These are phyloP conservation scores for Nycticorax nycticorax DNA, from an alignment of 2,113 vertebrate species.

Conservation along the genomic window DNA sequence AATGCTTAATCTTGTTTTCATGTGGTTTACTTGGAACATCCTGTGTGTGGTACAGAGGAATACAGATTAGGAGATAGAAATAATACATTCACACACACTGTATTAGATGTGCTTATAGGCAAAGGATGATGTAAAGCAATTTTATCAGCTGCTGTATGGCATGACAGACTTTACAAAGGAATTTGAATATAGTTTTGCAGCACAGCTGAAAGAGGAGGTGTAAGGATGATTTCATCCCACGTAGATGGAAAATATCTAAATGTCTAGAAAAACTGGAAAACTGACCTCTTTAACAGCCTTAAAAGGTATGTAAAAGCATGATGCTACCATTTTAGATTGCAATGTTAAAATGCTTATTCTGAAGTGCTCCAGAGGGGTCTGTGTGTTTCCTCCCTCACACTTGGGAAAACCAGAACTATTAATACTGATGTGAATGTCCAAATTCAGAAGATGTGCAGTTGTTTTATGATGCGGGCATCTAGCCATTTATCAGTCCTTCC, in stretches of 20 bases:
- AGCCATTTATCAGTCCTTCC: neutral
- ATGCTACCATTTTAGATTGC: neutral
- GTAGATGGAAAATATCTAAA: neutral
- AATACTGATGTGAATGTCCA: neutral
- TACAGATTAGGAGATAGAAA: constrained; percentile 30
- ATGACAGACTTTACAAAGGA: neutral
- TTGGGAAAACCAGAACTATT: neutral
- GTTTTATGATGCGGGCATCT: neutral
- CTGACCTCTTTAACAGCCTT: neutral
- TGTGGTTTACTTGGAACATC: constrained; percentile 51
- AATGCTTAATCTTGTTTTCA: constrained; percentile 47
- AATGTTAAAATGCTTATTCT: neutral
- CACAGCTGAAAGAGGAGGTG: neutral
- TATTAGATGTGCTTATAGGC: neutral
- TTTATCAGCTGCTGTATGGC: neutral
- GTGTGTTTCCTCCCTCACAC: neutral
- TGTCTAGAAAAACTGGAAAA: neutral
- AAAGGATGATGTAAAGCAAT: neutral
- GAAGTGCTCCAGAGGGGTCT: neutral
- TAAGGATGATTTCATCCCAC: neutral
- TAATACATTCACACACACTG: neutral
- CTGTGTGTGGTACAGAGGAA: constrained; percentile 9
- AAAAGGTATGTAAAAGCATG: neutral
- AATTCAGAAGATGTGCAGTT: neutral
- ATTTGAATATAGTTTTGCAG: neutral